Evolutionary conservation across 2,113 vertebrate genomes (phyloP).

Genomic region (Colossoma macropomum): DNA sequence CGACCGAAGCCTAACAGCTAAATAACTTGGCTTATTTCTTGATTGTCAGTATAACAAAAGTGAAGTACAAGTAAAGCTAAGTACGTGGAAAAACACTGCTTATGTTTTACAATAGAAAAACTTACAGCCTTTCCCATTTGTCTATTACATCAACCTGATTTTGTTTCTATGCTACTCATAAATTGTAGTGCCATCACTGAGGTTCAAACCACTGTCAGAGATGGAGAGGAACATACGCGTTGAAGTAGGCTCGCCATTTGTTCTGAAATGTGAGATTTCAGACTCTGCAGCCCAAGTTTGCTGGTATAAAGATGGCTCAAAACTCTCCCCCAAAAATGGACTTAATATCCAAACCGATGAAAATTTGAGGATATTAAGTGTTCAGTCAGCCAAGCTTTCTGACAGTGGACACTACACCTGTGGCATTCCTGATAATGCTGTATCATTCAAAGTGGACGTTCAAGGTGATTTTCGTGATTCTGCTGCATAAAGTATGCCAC

Average conservation of each 20-base stretch:
- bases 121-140: not conserved
- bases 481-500: not conserved
- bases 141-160: constrained; percentile 56
- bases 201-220: constrained; percentile 68
- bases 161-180: constrained; percentile 55
- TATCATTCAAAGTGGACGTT: constrained; percentile 86
- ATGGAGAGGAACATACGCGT: constrained; percentile 71
- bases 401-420: constrained; percentile 88
- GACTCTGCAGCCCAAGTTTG: constrained; percentile 77
- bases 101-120: not conserved
- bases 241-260: constrained; percentile 73
- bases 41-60: not conserved
- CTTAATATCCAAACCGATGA: constrained; percentile 83
- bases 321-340: constrained; percentile 79
- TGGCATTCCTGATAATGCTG: constrained; percentile 79
- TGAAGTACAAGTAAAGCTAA: not conserved
- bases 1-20: not conserved
- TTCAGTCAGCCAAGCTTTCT: constrained; percentile 79
- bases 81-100: not conserved
- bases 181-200: constrained; percentile 69
- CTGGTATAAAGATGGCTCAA: constrained; percentile 89
- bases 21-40: not conserved
- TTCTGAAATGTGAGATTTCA: constrained; percentile 85
- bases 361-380: constrained; percentile 76
- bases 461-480: constrained; percentile 79